Evolutionary conservation across 2,797 vertebrate genomes (phyloP), one percentile per base, ranked within the genome.

Genomic region (Chaunax sp.): DNA sequence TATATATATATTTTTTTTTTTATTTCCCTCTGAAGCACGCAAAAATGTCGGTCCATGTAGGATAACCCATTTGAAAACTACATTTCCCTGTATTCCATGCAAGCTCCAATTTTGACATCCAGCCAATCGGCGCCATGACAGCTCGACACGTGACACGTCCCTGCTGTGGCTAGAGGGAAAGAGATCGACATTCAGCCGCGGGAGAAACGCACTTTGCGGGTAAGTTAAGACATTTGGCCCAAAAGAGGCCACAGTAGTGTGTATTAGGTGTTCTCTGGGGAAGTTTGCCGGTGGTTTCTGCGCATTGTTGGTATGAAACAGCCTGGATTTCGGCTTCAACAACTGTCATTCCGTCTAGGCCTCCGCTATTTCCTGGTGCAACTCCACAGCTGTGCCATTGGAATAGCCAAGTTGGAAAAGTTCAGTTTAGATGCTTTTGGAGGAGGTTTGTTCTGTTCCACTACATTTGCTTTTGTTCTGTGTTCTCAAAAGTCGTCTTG

Each of bases 281-380:
- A 5, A 0, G 6, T 37, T 62, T 46, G 2, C 7, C 40, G 49
- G 4, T 4, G 7, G 26, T 67, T 64, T 54, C 4, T 4, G 44
- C 0, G 9, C 11, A 3, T 38, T 49, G 49, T 5, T 23, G 35
- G 0, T 2, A 6, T 12, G 15, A 47, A 68, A 30, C 10, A 2
- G n/a, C 8, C 46, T 2, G 28, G 28, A 41, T 67, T 52, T 56
- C 20, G 40, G 23, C 14, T 12, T 66, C 40, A 80, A 77, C 49
- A 18, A 82, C 61, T 35, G 59, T 69, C 64, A 58, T 30, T 58
- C 30, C 56, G 75, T 53, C 14, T 45, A 76, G 90, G 90, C 90
- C 88, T 88, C 28, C 38, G 76, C 86, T 85, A 84, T 89, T 90
- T 90, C 89, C 89, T 91, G 87, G 85, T 90, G 57, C 62, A 78